Base-by-base conservation (phyloP, 2,797 vertebrate species). In the Acrocephalus scirpaceus region DNA sequence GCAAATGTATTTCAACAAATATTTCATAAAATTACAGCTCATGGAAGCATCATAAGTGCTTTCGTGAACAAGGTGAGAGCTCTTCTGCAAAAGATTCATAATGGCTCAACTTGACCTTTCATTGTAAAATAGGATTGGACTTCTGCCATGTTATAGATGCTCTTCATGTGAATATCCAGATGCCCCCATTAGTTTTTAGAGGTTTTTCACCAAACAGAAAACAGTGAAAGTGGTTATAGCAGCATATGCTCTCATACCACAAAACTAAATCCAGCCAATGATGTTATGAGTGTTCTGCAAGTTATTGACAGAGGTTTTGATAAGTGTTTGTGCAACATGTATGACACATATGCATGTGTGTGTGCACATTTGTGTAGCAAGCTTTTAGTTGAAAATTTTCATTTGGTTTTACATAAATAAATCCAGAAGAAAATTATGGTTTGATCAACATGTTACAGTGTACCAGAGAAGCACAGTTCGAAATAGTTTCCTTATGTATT, bases 331-430 rank as follows among this genome's bases (percentile, higher is more conserved):
- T 27, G 30, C 27, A 56, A 32, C 7, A 15, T 0, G 0, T 22
- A 22, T 47, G 13, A 61, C 9, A 20, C 4, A 27, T 14, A n/a
- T 1, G 1, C 9, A 2, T 7, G 4, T 20, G 7, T 34, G 12
- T 27, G 19, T 22, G 5, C n/a, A 8, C 10, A 16, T 45, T 22
- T 47, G 4, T 9, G 19, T 22, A 67, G 14, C 36, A 74, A 76
- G 5, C 0, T 69, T 91, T 34, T 45, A 51, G 47, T 5, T 50
- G 85, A 65, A 60, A n/a, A 9, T 7, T 38, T 36, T 53, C 5
- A 5, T 16, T 84, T 54, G 5, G 3, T 73, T 44, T 56, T 44
- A 38, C 9, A 30, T 38, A 48, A 61, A 48, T 32, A 65, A 84
- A 36, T 23, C 3, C n/a, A 51, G 22, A 74, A 74, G 11, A 71